Base-by-base conservation (phyloP, 1,140 invertebrate species). In the Whitmania pigra region DNA sequence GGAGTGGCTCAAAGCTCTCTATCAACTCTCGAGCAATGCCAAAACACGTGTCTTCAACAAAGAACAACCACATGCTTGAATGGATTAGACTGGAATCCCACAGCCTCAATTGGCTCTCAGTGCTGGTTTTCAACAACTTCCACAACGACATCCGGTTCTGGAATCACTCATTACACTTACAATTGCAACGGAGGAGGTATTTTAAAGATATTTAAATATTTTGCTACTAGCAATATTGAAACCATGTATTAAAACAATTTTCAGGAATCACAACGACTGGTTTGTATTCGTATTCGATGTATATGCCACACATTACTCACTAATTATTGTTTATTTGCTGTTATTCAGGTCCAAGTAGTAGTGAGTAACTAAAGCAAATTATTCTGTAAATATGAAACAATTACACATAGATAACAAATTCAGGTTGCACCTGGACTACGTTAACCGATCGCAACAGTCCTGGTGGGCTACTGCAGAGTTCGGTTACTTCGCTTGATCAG, bases 111-210 rank as follows among this genome's bases (percentile, higher is more conserved):
- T 63, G 57, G 57, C 22, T 31, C 29, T 11, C 57, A 17, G 29
- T 63, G 57, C 18, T 63, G 22, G 22, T 63, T 63, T 31, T 22
- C 57, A 6, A 63, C 57, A n/a, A 11, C 57, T 11, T 1, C 22
- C 1, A 31, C 57, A 31, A 63, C 57, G 11, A 25, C 57, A 63
- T 25, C 57, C 9, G 15, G 9, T 31, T 13, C 57, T 63, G 57
- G 57, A 63, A 20, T 63, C 22, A 63, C 57, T 17, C 57, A 63
- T 18, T 63, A 63, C 57, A 63, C 3, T 31, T 63, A 63, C 57
- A 22, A 63, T 25, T 63, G 57, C 57, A 25, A 22, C 15, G 2
- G 2, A 18, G 29, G 54, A 4, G 20, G 4, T 63, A 49, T 49
- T 49, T 49, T 11, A 15, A 49, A 49, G 15, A 17, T 49, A 1